Evolutionary conservation across 2,797 vertebrate genomes (phyloP), one percentile per base, ranked within the genome.

Genomic region (Cynodonichthys magdalenae): DNA sequence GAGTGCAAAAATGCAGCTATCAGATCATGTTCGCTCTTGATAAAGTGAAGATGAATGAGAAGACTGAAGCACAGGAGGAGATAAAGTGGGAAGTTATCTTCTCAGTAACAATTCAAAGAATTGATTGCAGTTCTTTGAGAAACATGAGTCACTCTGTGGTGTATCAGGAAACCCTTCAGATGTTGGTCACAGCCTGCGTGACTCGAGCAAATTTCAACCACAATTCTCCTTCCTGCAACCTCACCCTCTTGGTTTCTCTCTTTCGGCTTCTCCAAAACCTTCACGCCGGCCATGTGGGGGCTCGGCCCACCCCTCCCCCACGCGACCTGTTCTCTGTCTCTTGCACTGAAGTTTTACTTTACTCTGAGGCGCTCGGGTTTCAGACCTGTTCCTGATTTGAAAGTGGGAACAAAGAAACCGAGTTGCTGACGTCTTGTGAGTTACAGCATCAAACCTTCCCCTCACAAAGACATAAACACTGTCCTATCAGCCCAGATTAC

Each of bases 121-220:
- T 66, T 81, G 81, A 86, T 88, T 82, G 69, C 27, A 24, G 63
- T 39, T 63, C 79, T 92, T 87, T 88, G 86, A 92, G 89, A 92
- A 92, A 75, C 71, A 67, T 92, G 91, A 92, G 66, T 93, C 90
- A 92, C 75, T 49, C 42, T 60, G 57, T 65, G 63, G 64, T 29
- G 31, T 75, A 69, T 89, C 83, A 91, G 87, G 90, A 91, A 93
- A 91, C 83, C 84, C 82, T 88, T 84, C 58, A 81, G 77, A 88
- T 87, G 82, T 77, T 79, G 65, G 31, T 84, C 53, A 82, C 49
- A 75, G 64, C 69, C 69, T 71, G 78, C 59, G 51, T 46, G 63
- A 50, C 74, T 84, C 67, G 28, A 52, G 59, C 55, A 85, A 86
- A 77, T 39, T 59, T 36, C 3, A n/a, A 71, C 67, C 0, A 15